Conservation (phyloP, 1,140 invertebrate species). For the Lysiphlebus fabarum region DNA sequence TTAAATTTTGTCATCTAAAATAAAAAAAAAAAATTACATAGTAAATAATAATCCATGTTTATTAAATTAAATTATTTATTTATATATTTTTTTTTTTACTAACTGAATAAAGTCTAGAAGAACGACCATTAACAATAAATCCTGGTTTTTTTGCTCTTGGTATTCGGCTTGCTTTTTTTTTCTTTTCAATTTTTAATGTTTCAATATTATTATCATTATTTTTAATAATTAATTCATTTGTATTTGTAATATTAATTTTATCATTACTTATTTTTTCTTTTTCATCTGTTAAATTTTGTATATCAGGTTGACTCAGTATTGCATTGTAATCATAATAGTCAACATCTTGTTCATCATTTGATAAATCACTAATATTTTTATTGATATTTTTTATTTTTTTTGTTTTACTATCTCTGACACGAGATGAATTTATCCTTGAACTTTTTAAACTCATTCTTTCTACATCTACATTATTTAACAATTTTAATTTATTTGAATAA, state of each 20-base stretch:
- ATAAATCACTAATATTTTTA: no score
- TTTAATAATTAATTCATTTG: background rate
- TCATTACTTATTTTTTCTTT: background rate
- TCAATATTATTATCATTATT: background rate
- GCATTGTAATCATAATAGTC: background rate
- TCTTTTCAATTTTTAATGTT: background rate
- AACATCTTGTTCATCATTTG: background rate
- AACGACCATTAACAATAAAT: background rate
- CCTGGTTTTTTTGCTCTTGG: constrained; percentile 6
- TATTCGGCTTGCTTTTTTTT: background rate
- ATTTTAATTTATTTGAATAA: no score
- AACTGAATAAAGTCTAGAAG: background rate
- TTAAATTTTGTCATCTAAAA: background rate
- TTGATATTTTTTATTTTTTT: no score
- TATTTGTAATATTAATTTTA: background rate
- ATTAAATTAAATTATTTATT: no score
- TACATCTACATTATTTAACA: no score
- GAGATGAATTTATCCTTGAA: no score
- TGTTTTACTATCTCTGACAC: no score
- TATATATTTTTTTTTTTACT: background rate
- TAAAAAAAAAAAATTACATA: no score
- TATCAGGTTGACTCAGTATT: background rate
- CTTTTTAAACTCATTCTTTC: no score
- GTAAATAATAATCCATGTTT: no score
- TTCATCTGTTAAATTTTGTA: background rate